Evolutionary conservation across 2,888 invertebrate genomes (phyloP).

Genomic region (Eilema caniola): DNA sequence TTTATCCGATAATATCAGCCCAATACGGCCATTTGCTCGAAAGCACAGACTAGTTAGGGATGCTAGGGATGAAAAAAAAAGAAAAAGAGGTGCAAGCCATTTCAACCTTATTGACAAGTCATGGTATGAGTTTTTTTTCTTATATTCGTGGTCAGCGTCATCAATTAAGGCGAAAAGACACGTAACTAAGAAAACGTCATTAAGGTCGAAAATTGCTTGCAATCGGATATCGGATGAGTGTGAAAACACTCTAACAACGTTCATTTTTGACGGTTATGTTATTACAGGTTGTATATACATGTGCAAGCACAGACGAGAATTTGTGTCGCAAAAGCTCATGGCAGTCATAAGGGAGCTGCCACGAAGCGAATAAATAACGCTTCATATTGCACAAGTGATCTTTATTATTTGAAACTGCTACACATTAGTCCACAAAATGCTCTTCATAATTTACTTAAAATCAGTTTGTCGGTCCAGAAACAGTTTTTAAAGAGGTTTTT

Average conservation of each 20-base stretch:
- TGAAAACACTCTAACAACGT: not conserved
- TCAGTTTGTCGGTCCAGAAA: not conserved
- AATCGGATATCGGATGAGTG: too few species aligned
- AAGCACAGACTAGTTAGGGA: too few species aligned
- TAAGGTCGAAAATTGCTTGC: too few species aligned
- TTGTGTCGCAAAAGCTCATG: constrained; percentile 2
- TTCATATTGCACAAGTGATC: constrained; percentile 27
- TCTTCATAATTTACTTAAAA: not conserved
- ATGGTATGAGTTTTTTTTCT: too few species aligned
- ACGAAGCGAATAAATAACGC: constrained; percentile 11
- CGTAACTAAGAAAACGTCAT: too few species aligned
- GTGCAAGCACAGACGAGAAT: not conserved
- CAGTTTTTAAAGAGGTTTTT: not conserved
- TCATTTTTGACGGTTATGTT: not conserved
- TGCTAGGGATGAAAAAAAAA: too few species aligned
- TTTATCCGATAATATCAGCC: too few species aligned
- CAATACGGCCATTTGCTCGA: too few species aligned
- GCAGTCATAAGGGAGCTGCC: constrained; percentile 7
- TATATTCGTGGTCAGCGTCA: too few species aligned
- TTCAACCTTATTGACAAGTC: too few species aligned
- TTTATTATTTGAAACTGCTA: not conserved
- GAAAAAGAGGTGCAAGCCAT: too few species aligned
- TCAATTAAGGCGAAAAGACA: too few species aligned
- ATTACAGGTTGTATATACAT: not conserved
- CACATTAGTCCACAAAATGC: not conserved